Conservation (phyloP, 2,113 vertebrate genomes). For the Chrysochloris asiatica region DNA sequence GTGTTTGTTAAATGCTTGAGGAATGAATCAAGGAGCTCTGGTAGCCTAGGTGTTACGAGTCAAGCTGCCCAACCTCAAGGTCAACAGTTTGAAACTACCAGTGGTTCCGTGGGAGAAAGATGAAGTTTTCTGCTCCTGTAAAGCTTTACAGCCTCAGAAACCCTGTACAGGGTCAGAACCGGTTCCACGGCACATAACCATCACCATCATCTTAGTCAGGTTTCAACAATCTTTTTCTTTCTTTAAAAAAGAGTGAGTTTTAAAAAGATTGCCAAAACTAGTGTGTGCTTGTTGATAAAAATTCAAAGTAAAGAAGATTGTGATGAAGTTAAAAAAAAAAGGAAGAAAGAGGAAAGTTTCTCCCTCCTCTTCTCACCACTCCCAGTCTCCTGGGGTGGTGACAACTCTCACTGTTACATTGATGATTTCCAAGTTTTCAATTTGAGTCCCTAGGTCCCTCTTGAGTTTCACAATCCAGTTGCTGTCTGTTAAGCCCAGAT, state of each 20-base stretch:
- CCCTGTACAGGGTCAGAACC: too few species aligned
- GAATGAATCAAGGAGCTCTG: background rate
- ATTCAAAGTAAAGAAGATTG: slow-evolving; percentile 9
- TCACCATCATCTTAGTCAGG: background rate
- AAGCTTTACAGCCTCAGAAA: too few species aligned
- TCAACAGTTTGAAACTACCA: too few species aligned
- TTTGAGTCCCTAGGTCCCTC: slow-evolving; percentile 60
- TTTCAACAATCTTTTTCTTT: background rate
- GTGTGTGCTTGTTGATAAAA: slow-evolving; percentile 39
- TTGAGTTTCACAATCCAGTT: slow-evolving; percentile 62
- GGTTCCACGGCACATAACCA: too few species aligned
- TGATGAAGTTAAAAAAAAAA: background rate
- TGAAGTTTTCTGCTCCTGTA: too few species aligned
- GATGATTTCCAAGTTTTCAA: slow-evolving; percentile 53
- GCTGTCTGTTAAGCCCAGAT: slow-evolving; percentile 53
- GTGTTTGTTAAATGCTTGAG: background rate
- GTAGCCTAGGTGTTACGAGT: too few species aligned
- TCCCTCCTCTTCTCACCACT: background rate
- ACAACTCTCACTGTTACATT: slow-evolving; percentile 42
- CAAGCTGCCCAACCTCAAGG: too few species aligned
- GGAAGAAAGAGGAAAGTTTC: background rate
- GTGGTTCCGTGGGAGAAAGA: too few species aligned
- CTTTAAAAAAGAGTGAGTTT: background rate
- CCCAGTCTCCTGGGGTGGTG: slow-evolving; percentile 64
- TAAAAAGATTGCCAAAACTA: background rate